Percentiles rank a stretch among this genome's conserved stretches.
Evolutionary conservation across 2,888 invertebrate genomes (phyloP).

Genomic region (Acrobasis suavella): DNA sequence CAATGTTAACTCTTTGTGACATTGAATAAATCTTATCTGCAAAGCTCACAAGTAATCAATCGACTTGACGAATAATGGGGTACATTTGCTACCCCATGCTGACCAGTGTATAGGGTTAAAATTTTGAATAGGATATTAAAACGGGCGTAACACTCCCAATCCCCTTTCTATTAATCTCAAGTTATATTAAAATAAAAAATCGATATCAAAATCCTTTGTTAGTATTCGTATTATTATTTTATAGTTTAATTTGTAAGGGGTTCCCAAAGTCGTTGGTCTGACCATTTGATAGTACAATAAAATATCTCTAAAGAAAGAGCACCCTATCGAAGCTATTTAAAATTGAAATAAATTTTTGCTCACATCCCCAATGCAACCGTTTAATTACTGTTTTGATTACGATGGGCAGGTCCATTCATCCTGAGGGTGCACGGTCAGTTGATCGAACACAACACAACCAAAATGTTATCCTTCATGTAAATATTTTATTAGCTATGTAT

Average conservation of each 20-base stretch:
- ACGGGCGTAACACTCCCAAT: conserved; percentile 32
- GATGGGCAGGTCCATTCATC: too few species aligned
- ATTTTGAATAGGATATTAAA: conserved; percentile 39
- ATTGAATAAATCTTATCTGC: not conserved
- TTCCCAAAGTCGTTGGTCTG: not conserved
- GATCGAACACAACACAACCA: conserved; percentile 53
- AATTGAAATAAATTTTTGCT: conserved; percentile 72
- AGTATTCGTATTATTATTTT: conserved; percentile 30
- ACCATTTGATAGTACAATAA: too few species aligned
- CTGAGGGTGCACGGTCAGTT: conserved; percentile 61
- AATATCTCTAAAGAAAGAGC: not conserved
- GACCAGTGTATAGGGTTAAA: conserved; percentile 28
- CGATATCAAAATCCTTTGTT: conserved; percentile 33
- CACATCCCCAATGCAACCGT: conserved; percentile 61
- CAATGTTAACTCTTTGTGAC: too few species aligned
- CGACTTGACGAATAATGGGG: not conserved
- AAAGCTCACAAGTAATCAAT: not conserved
- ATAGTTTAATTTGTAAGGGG: conserved; percentile 21
- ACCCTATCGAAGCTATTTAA: conserved; percentile 51
- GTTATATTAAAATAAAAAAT: conserved; percentile 47
- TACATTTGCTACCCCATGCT: conserved; percentile 15
- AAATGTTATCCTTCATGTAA: not conserved
- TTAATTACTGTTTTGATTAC: conserved; percentile 78
- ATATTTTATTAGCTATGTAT: too few species aligned
- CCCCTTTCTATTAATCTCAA: conserved; percentile 44